Conservation (phyloP, 2,113 vertebrate species). For the Clarias gariepinus region DNA sequence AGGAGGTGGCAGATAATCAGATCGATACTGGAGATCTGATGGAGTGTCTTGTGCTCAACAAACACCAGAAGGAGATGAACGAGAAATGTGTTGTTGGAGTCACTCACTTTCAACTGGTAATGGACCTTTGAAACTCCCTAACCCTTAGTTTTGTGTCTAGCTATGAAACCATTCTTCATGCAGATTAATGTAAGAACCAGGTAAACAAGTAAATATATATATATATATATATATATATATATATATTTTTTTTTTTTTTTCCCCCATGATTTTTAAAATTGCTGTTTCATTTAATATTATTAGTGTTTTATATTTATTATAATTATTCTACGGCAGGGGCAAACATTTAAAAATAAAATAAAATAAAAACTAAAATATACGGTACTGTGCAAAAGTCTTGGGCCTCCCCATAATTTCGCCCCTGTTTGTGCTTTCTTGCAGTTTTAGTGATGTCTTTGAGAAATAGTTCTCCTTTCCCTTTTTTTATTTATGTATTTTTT, state of each 20-base stretch:
- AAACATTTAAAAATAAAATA: neutral
- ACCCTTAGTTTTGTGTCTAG: neutral
- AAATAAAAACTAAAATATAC: neutral
- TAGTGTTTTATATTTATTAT: too few species aligned
- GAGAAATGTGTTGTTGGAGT: conserved; percentile 95
- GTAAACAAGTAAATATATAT: neutral
- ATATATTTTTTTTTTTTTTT: too few species aligned
- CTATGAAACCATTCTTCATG: neutral
- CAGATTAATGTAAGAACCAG: neutral
- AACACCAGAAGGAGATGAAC: conserved; percentile 98
- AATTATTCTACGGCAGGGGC: too few species aligned
- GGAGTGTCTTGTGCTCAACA: conserved; percentile 97
- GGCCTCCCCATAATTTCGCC: too few species aligned
- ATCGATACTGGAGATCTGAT: conserved; percentile 95
- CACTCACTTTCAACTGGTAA: conserved; percentile 97
- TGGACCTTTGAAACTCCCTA: neutral
- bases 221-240: too few species aligned
- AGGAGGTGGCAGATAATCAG: conserved; percentile 97
- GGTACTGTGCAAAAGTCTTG: too few species aligned
- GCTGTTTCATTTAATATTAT: neutral
- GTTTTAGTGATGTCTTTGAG: too few species aligned
- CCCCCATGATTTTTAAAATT: neutral
- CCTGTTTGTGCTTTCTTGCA: too few species aligned
- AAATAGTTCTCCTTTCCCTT: too few species aligned
- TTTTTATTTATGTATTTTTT: too few species aligned